These are phyloP conservation scores for Megalops cyprinoides DNA, from an alignment of 2,797 vertebrate genomes.

Conservation along the genomic window DNA sequence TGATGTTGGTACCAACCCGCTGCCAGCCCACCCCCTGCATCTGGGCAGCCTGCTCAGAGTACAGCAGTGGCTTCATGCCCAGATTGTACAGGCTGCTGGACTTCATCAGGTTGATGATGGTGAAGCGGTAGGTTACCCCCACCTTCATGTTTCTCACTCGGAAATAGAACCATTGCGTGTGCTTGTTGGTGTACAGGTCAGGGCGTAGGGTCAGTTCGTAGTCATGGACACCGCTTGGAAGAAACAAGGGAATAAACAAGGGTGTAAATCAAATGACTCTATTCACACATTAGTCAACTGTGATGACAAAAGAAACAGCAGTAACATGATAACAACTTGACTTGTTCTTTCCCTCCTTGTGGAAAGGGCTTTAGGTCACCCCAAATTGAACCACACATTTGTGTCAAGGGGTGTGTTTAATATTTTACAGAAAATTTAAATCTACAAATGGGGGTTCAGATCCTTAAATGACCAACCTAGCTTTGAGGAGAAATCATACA, in stretches of 20 bases:
- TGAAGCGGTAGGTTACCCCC: slow-evolving; percentile 83
- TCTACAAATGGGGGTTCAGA: too few species aligned
- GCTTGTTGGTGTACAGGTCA: slow-evolving; percentile 88
- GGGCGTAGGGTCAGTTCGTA: slow-evolving; percentile 86
- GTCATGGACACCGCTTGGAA: slow-evolving; percentile 76
- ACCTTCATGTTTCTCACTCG: slow-evolving; percentile 84
- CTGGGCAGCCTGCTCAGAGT: slow-evolving; percentile 80
- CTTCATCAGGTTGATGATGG: slow-evolving; percentile 89
- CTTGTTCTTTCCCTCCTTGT: too few species aligned
- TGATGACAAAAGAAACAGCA: not conserved
- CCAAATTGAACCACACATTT: too few species aligned
- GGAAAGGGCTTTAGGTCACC: too few species aligned
- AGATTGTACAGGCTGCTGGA: slow-evolving; percentile 82
- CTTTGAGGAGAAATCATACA: too few species aligned
- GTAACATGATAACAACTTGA: not conserved
- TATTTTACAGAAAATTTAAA: too few species aligned
- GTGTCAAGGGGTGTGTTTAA: too few species aligned
- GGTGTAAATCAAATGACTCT: not conserved
- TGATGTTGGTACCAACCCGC: slow-evolving; percentile 73
- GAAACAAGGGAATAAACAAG: not conserved
- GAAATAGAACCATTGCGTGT: slow-evolving; percentile 98
- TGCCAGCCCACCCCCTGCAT: slow-evolving; percentile 78
- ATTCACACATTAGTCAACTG: not conserved
- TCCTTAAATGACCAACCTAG: too few species aligned
- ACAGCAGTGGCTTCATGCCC: slow-evolving; percentile 88